phyloP scores from a whole-genome alignment of 92 coral and sea anemone species.

The Umimayanthus chanpuru region DNA sequence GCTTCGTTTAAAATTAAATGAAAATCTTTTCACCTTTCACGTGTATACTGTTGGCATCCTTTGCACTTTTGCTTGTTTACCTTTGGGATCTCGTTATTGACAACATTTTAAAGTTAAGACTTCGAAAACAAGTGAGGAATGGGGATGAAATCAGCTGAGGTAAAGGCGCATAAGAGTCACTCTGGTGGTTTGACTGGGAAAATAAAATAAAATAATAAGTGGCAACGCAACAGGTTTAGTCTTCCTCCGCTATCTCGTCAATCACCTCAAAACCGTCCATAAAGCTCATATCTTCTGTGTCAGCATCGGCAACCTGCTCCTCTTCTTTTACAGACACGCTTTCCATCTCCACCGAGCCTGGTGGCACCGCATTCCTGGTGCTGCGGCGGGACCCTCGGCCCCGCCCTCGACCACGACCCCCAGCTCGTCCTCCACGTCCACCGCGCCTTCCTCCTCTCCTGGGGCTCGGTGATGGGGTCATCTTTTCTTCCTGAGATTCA shows the following conservation, averaged over 20 bases:
- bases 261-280: slow-evolving; percentile 97
- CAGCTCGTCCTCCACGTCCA: slow-evolving; percentile 50
- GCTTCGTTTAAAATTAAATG: neutral
- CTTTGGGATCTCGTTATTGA: neutral
- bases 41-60: neutral
- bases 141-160: neutral
- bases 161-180: neutral
- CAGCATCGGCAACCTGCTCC: slow-evolving; percentile 39
- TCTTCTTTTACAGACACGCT: slow-evolving; percentile 47
- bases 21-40: neutral
- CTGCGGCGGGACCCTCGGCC: slow-evolving; percentile 75
- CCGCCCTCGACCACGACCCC: slow-evolving; percentile 80
- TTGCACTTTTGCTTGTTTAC: neutral
- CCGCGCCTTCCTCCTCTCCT: slow-evolving; percentile 57
- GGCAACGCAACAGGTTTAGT: slow-evolving; percentile 1
- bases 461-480: slow-evolving; percentile 56
- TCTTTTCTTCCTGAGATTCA: slow-evolving; percentile 49
- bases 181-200: neutral
- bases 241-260: slow-evolving; percentile 90
- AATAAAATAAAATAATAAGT: neutral
- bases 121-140: neutral
- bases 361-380: slow-evolving; percentile 41
- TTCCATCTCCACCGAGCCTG: slow-evolving; percentile 45
- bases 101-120: neutral
- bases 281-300: slow-evolving; percentile 60